A percentile compares a stretch with the other conserved stretches of the same genome.
Evolutionary conservation across 2,797 vertebrate species (phyloP).

Genomic region (Anas acuta): DNA sequence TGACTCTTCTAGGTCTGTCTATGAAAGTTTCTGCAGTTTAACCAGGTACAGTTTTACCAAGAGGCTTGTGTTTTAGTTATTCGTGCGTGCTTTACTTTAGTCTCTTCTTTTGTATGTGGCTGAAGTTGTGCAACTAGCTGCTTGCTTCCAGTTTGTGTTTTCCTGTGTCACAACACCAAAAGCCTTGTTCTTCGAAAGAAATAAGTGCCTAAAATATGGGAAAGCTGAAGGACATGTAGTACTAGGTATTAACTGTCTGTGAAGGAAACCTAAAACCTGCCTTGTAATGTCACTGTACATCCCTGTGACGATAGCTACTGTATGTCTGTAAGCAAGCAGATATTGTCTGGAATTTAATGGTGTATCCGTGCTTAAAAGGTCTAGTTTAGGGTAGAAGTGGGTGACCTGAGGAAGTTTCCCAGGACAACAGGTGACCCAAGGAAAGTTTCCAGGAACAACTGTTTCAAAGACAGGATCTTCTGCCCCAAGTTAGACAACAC

Average conservation of each 20-base stretch:
- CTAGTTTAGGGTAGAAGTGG: not conserved
- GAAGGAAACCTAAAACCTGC: not conserved
- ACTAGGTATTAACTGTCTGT: not conserved
- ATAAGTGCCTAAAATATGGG: not conserved
- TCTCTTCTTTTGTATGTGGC: not conserved
- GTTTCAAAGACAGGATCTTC: not conserved
- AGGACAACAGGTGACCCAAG: not conserved
- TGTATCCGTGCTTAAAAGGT: fast-evolving
- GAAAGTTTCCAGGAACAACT: not conserved
- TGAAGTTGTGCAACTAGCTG: not conserved
- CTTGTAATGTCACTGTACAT: not conserved
- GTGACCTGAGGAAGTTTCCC: not conserved
- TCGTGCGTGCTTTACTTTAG: not conserved
- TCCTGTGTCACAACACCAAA: not conserved
- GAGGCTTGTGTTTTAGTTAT: not conserved
- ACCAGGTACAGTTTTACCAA: not conserved
- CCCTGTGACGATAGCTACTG: not conserved
- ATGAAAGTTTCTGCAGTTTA: not conserved
- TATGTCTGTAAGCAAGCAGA: not conserved
- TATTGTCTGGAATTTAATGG: not conserved
- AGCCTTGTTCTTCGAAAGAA: not conserved
- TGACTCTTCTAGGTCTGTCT: not conserved
- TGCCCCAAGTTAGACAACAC: not conserved
- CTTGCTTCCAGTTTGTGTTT: not conserved
- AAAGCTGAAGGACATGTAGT: not conserved